These are phyloP conservation scores for Antheraea yamamai DNA, from an alignment of 2,888 invertebrate genomes.

Conservation along the genomic window DNA sequence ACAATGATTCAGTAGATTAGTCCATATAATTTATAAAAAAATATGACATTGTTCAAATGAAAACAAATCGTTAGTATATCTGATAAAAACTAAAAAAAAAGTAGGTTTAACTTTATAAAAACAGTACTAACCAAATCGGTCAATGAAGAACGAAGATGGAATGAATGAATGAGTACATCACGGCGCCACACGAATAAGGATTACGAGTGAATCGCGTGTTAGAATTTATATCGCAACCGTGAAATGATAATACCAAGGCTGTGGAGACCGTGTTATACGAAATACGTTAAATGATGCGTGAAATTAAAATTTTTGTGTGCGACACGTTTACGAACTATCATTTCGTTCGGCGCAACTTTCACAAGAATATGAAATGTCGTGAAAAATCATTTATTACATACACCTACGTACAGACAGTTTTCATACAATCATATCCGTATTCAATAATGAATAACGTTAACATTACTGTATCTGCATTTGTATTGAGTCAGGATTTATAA, in stretches of 20 bases:
- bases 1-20: no score
- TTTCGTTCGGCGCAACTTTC: neutral
- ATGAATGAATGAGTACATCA: neutral
- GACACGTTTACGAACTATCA: constrained; percentile 1
- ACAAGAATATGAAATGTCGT: neutral
- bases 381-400: neutral
- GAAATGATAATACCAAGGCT: constrained; percentile 43
- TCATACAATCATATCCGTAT: no score
- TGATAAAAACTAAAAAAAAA: no score
- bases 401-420: no score
- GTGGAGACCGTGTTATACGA: constrained; percentile 32
- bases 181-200: constrained; percentile 23
- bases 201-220: constrained; percentile 46
- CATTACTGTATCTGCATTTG: no score
- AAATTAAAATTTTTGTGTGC: constrained; percentile 38
- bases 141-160: neutral
- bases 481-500: no score
- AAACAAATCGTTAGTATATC: no score
- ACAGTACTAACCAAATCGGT: neutral
- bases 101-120: neutral
- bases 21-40: no score
- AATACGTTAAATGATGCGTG: constrained; percentile 42
- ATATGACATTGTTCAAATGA: no score
- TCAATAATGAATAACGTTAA: no score
- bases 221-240: constrained; percentile 37